Base-by-base conservation (phyloP, 2,113 vertebrate species). In the Psilopsiagon aurifrons region DNA sequence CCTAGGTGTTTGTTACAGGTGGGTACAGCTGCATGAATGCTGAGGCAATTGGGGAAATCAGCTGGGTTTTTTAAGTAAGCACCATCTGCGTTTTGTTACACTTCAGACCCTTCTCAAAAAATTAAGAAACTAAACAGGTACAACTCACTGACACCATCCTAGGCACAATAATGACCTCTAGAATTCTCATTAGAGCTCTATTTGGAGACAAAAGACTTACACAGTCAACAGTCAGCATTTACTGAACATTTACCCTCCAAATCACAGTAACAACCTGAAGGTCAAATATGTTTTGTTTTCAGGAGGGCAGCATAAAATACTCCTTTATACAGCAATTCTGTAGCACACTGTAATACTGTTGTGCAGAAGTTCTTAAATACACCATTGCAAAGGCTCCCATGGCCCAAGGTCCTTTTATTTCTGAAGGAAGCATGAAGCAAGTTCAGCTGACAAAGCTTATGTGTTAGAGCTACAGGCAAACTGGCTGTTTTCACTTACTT, bases 401-500 rank as follows among this genome's bases (percentile, higher is more conserved):
- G 64, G 12, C 0, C 0, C 3, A 24, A 54, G 23, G 20, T 24
- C 17, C 19, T 62, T 79, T 14, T 59, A 27, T 43, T 54, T 39
- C 44, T 1, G 15, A 87, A 68, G 15, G 27, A 86, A 86, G 8
- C 0, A 0, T 0, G 2, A 2, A 31, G 25, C 1, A 8, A 63
- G 37, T 19, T 60, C 37, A 63, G 57, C 35, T 70, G 35, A 13
- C n/a, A 51, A 49, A 67, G 27, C 33, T 73, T 2, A n/a, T 1
- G 3, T 12, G 29, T 39, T 13, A 54, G 37, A 60, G 46, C 41
- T 68, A 41, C 39, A 35, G 12, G 24, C 10, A 83, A 20, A 80
- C 3, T 1, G 12, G 5, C 13, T n/a, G 2, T 25, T 22, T 55
- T 27, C 81, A 98, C 99, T 86, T 98, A 99, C 99, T 99, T 9